Conservation (phyloP, 2,797 vertebrate species). For the Tragelaphus oryx region DNA sequence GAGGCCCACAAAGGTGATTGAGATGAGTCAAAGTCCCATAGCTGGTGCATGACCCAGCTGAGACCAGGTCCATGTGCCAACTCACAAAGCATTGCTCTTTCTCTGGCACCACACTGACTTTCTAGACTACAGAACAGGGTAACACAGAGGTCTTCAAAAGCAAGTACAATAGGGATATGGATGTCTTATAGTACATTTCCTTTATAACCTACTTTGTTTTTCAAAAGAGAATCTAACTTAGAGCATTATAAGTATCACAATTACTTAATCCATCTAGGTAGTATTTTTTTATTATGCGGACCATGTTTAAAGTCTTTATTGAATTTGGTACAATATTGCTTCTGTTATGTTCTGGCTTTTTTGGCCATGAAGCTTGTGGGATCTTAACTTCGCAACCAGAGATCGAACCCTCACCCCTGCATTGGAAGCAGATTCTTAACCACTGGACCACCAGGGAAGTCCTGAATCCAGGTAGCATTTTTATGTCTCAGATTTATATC, state of each 20-base stretch:
- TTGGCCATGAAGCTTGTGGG: background rate
- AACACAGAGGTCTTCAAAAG: background rate
- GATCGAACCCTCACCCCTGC: background rate
- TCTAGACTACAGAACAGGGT: background rate
- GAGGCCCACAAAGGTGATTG: background rate
- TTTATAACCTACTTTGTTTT: background rate
- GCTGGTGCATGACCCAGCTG: background rate
- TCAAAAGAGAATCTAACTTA: background rate
- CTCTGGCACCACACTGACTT: background rate
- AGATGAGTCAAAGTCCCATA: background rate
- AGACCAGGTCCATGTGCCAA: no score
- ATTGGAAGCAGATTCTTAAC: background rate
- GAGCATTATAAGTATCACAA: background rate
- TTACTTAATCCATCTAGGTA: background rate
- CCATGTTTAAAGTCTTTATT: background rate
- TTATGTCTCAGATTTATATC: background rate
- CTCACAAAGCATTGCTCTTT: background rate
- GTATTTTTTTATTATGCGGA: background rate
- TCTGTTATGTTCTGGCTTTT: background rate
- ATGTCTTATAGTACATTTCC: background rate
- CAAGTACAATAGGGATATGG: background rate
- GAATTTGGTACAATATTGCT: background rate
- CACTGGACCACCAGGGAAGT: background rate
- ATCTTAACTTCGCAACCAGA: background rate
- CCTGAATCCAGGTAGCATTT: background rate